Evolutionary conservation across 2,797 vertebrate genomes (phyloP).

Genomic region (Microtus californicus): DNA sequence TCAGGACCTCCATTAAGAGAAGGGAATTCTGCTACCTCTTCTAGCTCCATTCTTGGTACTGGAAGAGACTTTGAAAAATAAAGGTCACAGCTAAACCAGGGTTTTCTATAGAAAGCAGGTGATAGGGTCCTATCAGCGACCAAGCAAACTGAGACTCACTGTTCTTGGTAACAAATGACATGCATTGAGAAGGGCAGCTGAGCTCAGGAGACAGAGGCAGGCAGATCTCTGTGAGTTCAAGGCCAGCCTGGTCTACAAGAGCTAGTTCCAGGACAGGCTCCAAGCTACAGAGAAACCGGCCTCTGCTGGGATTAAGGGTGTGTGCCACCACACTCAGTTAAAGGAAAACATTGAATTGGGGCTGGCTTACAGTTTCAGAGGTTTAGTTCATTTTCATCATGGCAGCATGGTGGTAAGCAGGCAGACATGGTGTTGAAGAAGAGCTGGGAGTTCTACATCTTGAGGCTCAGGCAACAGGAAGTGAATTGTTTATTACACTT

Average conservation of each 20-base stretch:
- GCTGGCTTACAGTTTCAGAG: background rate
- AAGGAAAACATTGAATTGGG: background rate
- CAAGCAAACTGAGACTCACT: background rate
- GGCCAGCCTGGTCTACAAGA: no score
- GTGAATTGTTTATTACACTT: background rate
- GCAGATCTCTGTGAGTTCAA: no score
- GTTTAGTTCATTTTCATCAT: background rate
- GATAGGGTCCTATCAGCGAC: background rate
- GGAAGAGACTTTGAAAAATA: slow-evolving; percentile 21
- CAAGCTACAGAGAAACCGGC: background rate
- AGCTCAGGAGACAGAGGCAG: no score
- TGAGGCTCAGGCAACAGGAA: background rate
- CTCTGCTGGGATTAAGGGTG: background rate
- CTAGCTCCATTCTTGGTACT: background rate
- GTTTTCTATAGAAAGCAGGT: background rate
- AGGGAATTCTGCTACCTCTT: background rate
- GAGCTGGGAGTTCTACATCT: background rate
- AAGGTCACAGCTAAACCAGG: background rate
- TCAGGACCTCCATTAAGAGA: background rate
- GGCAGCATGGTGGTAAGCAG: background rate
- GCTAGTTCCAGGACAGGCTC: no score
- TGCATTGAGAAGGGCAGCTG: background rate
- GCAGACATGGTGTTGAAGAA: background rate
- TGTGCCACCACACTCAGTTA: background rate
- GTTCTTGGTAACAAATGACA: background rate